These are phyloP conservation scores for Plagodis pulveraria DNA, from an alignment of 2,888 invertebrate species.

Conservation along the genomic window DNA sequence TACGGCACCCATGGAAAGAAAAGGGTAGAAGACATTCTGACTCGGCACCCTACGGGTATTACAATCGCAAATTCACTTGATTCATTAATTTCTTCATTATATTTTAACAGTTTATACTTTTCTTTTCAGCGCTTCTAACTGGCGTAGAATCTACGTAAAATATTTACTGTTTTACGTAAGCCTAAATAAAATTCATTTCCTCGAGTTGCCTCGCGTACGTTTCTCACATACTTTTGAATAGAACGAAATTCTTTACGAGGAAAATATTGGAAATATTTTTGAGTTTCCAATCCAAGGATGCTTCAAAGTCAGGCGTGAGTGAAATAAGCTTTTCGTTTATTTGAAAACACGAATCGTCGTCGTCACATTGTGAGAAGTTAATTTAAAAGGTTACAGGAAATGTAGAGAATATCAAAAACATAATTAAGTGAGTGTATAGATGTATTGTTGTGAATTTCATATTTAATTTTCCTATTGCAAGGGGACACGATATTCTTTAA, in stretches of 20 bases:
- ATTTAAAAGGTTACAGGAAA: conserved; percentile 47
- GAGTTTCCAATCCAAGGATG: conserved; percentile 67
- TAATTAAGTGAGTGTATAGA: too few species aligned
- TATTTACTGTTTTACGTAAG: conserved; percentile 13
- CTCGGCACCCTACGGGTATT: too few species aligned
- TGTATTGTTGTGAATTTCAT: too few species aligned
- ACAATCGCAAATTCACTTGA: too few species aligned
- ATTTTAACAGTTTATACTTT: not conserved
- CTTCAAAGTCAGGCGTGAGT: conserved; percentile 68
- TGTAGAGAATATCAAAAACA: too few species aligned
- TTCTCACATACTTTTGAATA: conserved; percentile 59
- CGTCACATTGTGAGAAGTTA: conserved; percentile 50
- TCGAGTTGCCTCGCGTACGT: conserved; percentile 41
- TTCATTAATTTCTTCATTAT: too few species aligned
- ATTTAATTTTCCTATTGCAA: too few species aligned
- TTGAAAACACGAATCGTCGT: conserved; percentile 53
- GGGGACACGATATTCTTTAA: too few species aligned
- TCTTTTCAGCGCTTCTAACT: not conserved
- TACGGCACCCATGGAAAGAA: too few species aligned
- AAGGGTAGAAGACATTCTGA: too few species aligned
- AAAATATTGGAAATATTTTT: conserved; percentile 72
- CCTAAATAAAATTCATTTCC: conserved; percentile 54
- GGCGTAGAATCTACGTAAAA: not conserved
- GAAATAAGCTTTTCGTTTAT: conserved; percentile 68
- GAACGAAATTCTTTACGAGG: conserved; percentile 59